Conservation (phyloP, 53 echinoderm and acorn worm species). For the Glandiceps talaboti region DNA sequence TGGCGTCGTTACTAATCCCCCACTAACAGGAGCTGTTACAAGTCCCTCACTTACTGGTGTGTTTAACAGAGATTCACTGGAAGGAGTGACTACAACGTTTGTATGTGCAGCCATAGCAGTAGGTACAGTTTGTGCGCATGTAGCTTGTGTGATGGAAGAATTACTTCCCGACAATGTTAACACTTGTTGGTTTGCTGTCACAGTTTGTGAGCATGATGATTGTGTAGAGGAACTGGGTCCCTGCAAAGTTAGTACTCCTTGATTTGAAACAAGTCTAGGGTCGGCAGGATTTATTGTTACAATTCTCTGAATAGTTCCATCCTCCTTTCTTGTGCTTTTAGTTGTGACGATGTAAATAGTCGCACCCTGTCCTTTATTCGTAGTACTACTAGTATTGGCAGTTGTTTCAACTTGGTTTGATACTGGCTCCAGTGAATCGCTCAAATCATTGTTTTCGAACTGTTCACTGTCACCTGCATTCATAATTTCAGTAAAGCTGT, state of each 20-base stretch:
- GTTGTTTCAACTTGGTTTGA: not conserved
- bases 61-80: no score
- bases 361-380: not conserved
- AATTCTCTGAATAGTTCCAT: not conserved
- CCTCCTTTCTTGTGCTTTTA: not conserved
- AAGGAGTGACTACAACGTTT: no score
- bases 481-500: not conserved
- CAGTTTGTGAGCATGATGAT: no score
- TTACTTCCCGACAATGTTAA: no score
- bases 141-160: no score
- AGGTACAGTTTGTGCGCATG: no score
- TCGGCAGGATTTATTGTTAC: not conserved
- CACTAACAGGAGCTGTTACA: no score
- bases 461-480: not conserved
- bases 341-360: not conserved
- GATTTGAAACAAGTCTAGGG: not conserved
- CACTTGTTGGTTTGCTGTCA: no score
- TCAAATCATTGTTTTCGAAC: not conserved
- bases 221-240: no score
- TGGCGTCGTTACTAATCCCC: no score
- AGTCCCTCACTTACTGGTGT: no score
- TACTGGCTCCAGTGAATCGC: not conserved
- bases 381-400: not conserved
- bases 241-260: not conserved
- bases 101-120: no score